These are phyloP conservation scores for Lepidurus arcticus DNA, from an alignment of 1,140 invertebrate genomes.

Conservation along the genomic window DNA sequence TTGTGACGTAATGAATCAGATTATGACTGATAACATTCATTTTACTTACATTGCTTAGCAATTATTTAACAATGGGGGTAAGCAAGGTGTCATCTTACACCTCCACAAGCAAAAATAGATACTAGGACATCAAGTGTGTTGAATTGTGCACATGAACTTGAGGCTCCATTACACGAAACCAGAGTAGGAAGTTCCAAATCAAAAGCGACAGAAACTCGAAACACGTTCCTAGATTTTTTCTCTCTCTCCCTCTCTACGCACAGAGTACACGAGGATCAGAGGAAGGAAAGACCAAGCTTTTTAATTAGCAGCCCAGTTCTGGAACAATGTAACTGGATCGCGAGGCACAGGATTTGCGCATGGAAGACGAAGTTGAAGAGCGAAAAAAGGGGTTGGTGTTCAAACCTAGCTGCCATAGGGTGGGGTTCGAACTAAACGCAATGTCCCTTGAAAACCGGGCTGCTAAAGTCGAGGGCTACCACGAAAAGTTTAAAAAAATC, in stretches of 20 bases:
- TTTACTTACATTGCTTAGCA: too few species aligned
- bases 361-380: not conserved
- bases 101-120: not conserved
- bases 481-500: not conserved
- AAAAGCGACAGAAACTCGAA: not conserved
- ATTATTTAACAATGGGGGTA: too few species aligned
- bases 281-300: not conserved
- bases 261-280: not conserved
- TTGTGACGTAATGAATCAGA: too few species aligned
- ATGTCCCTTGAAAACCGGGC: not conserved
- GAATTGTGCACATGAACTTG: not conserved
- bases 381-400: not conserved
- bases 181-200: not conserved
- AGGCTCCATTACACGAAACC: conserved; percentile 4
- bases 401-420: not conserved
- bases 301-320: not conserved
- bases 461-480: not conserved
- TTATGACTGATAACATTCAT: too few species aligned
- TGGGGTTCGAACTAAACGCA: not conserved
- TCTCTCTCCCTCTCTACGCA: not conserved
- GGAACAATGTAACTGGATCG: conserved; percentile 6
- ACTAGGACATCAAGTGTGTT: not conserved
- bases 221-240: not conserved
- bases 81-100: too few species aligned
- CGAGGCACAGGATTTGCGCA: conserved; percentile 14